Conservation (phyloP, 1,140 invertebrate species). For the Psilanteris sp. region DNA sequence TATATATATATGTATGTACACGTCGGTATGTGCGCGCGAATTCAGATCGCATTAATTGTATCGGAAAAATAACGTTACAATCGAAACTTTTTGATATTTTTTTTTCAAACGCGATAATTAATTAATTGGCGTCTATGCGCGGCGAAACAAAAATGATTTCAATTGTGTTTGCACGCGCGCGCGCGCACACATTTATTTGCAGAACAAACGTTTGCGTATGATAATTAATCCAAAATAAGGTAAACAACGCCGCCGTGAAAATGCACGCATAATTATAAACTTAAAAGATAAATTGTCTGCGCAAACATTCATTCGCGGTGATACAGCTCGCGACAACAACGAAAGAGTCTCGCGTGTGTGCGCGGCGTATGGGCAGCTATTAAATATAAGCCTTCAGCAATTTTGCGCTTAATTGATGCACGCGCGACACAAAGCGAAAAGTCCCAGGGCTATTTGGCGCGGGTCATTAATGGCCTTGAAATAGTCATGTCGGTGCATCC, state of each 20-base stretch:
- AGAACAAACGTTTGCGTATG: constrained; percentile 24
- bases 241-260: constrained; percentile 68
- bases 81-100: no score
- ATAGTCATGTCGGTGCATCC: constrained; percentile 18
- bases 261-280: constrained; percentile 73
- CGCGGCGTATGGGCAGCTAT: constrained; percentile 55
- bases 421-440: constrained; percentile 32
- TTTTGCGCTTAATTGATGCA: constrained; percentile 70
- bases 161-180: no score
- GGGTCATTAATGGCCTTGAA: constrained; percentile 31
- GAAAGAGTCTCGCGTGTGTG: constrained; percentile 15
- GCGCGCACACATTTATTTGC: constrained; percentile 27
- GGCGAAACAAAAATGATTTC: no score
- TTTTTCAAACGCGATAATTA: no score
- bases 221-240: constrained; percentile 73
- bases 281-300: constrained; percentile 75
- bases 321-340: constrained; percentile 39
- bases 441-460: constrained; percentile 41
- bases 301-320: constrained; percentile 58
- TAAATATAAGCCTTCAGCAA: constrained; percentile 65
- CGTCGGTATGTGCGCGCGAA: no score
- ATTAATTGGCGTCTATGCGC: no score
- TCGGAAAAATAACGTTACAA: no score
- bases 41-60: no score
- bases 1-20: no score